A percentile compares a stretch with the other conserved stretches of the same genome.
Conservation (phyloP, 2,888 invertebrate species). For the Cinara cedri region DNA sequence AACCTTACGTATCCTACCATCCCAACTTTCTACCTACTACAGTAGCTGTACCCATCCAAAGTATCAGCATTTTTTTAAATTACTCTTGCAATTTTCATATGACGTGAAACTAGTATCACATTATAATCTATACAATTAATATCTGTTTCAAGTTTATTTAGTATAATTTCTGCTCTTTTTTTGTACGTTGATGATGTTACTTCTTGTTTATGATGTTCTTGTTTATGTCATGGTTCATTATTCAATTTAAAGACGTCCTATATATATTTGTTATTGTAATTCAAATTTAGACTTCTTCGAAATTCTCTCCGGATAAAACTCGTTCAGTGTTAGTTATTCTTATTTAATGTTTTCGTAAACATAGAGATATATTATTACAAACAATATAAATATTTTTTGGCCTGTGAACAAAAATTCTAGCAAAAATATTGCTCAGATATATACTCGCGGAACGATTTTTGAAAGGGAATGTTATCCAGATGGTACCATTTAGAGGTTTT, state of each 20-base stretch:
- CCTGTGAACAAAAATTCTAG: too few species aligned
- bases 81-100: background rate
- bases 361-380: background rate
- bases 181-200: background rate
- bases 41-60: too few species aligned
- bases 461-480: too few species aligned
- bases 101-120: background rate
- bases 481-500: too few species aligned
- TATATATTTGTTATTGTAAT: background rate
- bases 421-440: too few species aligned
- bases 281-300: constrained; percentile 11
- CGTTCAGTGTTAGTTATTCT: background rate
- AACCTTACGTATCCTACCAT: too few species aligned
- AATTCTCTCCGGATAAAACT: background rate
- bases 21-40: too few species aligned
- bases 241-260: background rate
- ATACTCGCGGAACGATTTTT: too few species aligned
- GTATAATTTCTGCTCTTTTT: background rate
- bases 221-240: background rate
- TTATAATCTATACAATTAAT: background rate
- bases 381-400: background rate
- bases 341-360: background rate
- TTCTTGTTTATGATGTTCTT: background rate
- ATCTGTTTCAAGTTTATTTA: background rate
- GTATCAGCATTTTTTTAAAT: background rate